phyloP scores from a whole-genome alignment of 1,140 invertebrate genomes.

The Cheumatopsyche charites region DNA sequence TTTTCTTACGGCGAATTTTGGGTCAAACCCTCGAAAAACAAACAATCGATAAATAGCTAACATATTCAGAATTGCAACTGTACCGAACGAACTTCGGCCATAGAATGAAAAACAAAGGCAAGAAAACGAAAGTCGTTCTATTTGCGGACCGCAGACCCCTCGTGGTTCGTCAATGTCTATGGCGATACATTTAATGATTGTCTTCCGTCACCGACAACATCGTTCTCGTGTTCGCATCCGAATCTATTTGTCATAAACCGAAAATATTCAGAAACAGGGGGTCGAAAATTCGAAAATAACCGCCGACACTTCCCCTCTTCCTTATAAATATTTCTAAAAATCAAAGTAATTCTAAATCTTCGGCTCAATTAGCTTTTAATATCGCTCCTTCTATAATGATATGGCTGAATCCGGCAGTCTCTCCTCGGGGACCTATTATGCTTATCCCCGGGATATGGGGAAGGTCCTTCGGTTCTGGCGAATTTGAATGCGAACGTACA shows the following conservation, averaged over 20 bases:
- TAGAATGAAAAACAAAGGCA: conserved; percentile 1
- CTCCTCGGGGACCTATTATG: conserved; percentile 33
- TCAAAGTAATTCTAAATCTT: background rate
- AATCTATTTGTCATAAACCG: conserved; percentile 36
- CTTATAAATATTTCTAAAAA: too few relatives aligned
- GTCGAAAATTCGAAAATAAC: background rate
- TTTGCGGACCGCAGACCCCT: conserved; percentile 34
- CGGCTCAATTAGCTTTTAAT: conserved; percentile 37
- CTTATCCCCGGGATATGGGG: conserved; percentile 26
- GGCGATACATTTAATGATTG: conserved; percentile 44
- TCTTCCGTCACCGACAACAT: conserved; percentile 39
- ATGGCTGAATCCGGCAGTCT: background rate
- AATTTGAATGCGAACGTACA: conserved; percentile 30
- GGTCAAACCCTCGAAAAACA: too few relatives aligned
- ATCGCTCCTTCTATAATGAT: background rate
- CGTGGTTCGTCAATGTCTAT: conserved; percentile 24
- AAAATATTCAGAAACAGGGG: background rate
- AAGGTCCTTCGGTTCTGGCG: conserved; percentile 12
- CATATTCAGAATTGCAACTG: too few relatives aligned
- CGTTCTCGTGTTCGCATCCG: conserved; percentile 34
- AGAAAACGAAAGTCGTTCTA: conserved; percentile 25
- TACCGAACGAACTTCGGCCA: too few relatives aligned
- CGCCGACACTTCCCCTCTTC: background rate
- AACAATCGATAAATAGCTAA: too few relatives aligned
- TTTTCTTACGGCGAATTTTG: too few relatives aligned